Evolutionary conservation across 1,140 invertebrate species (phyloP).

Genomic region (Babylonia areolata): DNA sequence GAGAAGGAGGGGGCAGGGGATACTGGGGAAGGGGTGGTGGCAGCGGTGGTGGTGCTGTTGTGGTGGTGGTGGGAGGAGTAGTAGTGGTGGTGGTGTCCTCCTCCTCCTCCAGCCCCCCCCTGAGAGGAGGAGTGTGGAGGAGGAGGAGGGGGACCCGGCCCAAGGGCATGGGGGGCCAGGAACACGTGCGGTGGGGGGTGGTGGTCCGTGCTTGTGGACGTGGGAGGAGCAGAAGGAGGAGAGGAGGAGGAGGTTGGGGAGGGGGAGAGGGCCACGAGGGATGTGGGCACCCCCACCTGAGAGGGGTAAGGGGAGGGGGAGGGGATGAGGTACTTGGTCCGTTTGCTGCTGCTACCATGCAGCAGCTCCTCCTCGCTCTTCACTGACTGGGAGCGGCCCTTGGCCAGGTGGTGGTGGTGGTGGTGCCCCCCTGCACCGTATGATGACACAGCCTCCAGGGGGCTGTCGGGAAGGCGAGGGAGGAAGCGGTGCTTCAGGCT

Average conservation of each 20-base stretch:
- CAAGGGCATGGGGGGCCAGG: conserved; percentile 20
- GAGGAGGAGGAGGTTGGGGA: not conserved
- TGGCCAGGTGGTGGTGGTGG: not conserved
- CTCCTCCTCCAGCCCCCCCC: too few relatives aligned
- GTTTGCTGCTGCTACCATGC: conserved; percentile 4
- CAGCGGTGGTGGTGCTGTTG: conserved; percentile 26
- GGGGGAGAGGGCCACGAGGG: not conserved
- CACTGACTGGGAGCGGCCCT: not conserved
- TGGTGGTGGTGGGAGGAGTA: not conserved
- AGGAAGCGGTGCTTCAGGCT: conserved; percentile 75
- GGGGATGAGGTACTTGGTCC: conserved; percentile 21
- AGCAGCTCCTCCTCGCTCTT: conserved; percentile 28
- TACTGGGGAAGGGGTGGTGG: not conserved
- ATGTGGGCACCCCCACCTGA: not conserved
- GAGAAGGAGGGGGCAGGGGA: too few relatives aligned
- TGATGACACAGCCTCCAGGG: conserved; percentile 51
- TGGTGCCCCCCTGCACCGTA: not conserved
- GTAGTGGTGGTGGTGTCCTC: conserved; percentile 10
- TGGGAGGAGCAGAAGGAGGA: too few relatives aligned
- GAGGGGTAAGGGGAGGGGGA: too few relatives aligned
- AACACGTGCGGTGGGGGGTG: too few relatives aligned
- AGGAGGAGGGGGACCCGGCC: conserved; percentile 31
- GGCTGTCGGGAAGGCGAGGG: conserved; percentile 71
- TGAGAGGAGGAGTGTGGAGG: not conserved
- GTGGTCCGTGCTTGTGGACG: conserved; percentile 11